These are phyloP conservation scores for Pachydiplax longipennis DNA, from an alignment of 2,888 invertebrate genomes.

Conservation along the genomic window DNA sequence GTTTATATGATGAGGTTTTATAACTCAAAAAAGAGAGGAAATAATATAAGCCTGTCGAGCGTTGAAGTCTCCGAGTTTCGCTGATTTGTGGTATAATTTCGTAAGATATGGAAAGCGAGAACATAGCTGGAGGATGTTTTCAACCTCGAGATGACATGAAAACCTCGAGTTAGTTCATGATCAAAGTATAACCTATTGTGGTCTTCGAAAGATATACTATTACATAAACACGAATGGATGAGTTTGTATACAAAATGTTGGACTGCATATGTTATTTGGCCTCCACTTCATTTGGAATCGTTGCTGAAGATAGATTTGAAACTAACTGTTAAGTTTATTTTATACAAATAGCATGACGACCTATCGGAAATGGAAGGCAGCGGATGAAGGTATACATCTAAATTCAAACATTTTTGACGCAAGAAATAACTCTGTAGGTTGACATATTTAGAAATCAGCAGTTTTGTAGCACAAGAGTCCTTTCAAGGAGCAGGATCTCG, in stretches of 20 bases:
- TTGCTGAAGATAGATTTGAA: too few relatives aligned
- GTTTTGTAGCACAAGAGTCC: neutral
- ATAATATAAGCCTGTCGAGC: neutral
- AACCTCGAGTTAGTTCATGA: neutral
- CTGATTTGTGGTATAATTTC: neutral
- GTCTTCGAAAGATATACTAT: neutral
- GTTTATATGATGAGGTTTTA: neutral
- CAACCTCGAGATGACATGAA: neutral
- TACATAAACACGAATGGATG: neutral
- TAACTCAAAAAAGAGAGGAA: neutral
- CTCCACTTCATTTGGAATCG: too few relatives aligned
- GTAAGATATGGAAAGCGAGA: neutral
- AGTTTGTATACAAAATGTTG: neutral
- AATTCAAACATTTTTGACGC: neutral
- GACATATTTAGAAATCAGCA: neutral
- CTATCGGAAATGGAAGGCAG: neutral
- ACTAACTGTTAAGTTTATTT: neutral
- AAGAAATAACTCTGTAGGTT: neutral
- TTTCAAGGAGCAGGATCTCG: neutral
- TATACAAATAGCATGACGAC: neutral
- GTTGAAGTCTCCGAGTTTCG: constrained; percentile 1
- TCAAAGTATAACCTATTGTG: neutral
- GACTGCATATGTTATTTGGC: neutral
- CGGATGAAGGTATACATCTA: neutral
- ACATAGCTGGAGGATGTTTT: neutral